phyloP scores from a whole-genome alignment of 2,888 invertebrate species.

The Heteromyza rotundicornis region DNA sequence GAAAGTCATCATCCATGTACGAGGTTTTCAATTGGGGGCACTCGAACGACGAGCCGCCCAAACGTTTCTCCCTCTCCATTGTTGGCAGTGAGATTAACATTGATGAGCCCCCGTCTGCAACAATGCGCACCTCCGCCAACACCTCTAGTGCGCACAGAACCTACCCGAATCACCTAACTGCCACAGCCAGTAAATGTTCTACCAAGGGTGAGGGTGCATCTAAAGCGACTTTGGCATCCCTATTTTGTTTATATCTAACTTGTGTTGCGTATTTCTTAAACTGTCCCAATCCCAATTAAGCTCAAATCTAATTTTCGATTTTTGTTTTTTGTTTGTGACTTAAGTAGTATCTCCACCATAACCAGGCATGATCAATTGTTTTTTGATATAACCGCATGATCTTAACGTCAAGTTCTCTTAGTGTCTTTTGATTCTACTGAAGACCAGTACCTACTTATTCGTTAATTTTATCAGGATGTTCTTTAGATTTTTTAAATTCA shows the following conservation, averaged over 20 bases:
- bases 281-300: not conserved
- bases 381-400: not conserved
- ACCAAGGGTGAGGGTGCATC: slow-evolving; percentile 61
- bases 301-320: not conserved
- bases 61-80: slow-evolving; percentile 61
- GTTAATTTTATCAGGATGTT: too few species aligned
- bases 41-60: slow-evolving; percentile 62
- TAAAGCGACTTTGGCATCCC: slow-evolving; percentile 30
- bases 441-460: too few species aligned
- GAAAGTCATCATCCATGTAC: slow-evolving; percentile 76
- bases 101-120: slow-evolving; percentile 54
- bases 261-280: not conserved
- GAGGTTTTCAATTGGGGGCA: slow-evolving; percentile 74
- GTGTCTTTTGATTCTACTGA: too few species aligned
- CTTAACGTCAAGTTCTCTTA: too few species aligned
- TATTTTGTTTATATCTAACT: slow-evolving; percentile 17
- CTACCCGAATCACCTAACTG: slow-evolving; percentile 44
- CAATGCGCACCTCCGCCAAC: slow-evolving; percentile 26
- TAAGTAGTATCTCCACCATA: not conserved
- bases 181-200: slow-evolving; percentile 42
- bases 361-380: not conserved
- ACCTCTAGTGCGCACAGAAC: slow-evolving; percentile 53
- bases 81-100: slow-evolving; percentile 63
- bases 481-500: too few species aligned
- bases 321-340: not conserved